Base-by-base conservation (phyloP, 2,888 invertebrate species). In the Hirtodrosophila duncani region DNA sequence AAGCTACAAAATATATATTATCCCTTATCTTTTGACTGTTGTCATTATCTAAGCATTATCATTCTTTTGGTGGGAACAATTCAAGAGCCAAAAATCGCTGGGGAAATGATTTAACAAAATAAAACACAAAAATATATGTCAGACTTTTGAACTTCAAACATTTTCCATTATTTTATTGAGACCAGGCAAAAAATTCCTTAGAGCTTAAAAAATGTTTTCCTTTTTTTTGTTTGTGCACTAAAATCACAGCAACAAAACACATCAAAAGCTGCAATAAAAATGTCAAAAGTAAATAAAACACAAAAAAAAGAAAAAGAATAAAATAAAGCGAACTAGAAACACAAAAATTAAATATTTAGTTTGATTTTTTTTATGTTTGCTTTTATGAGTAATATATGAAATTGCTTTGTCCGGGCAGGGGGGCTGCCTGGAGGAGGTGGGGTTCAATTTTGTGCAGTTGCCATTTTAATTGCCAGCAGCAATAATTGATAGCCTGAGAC, bases 181-280 rank as follows among this genome's bases (percentile, higher is more conserved):
- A 14, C 8, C 10, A 14, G 8, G 9, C 37, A 16, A 8, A 13
- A 36, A 41, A 34, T 51, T 42, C 42, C 34, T 11, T 23, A 18
- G 42, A 52, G 55, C 55, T 37, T 31, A 13, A 31, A 53, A 53
- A n/a, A n/a, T n/a, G n/a, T n/a, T n/a, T n/a, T n/a, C n/a, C n/a
- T n/a, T n/a, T n/a, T n/a, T n/a, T 53, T 33, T 53, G 55, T 55
- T 53, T 53, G 55, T 55, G 37, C 21, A 51, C 13, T 13, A 3
- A n/a, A 39, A 31, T 11, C 16, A 16, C 13, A 13, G 17, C 14
- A 13, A 14, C 8, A 8, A 13, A 10, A 16, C 18, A 17, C 52
- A 29, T 42, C 29, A 44, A 53, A 53, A 16, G 30, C 30, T 14
- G 30, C 16, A 16, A 16, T 30, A 36, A 36, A 36, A 36, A 21